Base-by-base conservation (phyloP, 2,113 vertebrate species). In the Dasyprocta punctata region DNA sequence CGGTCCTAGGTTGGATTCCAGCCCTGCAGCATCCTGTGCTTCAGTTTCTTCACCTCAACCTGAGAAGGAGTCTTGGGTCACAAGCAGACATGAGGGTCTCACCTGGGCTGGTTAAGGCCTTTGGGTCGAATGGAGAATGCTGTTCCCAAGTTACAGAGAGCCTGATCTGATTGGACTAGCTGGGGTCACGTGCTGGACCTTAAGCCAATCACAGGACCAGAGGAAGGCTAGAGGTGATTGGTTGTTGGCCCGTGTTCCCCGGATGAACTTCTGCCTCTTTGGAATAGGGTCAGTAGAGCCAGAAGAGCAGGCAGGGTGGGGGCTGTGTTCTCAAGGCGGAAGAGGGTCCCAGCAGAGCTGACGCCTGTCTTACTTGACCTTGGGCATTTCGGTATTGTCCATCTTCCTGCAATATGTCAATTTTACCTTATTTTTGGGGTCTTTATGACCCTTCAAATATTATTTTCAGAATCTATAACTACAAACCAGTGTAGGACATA, bases 11-110 rank as follows among this genome's bases (percentile, higher is more conserved):
- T 44, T 87, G n/a, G n/a, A n/a, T n/a, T n/a, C n/a, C n/a, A n/a
- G n/a, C n/a, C n/a, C n/a, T n/a, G n/a, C n/a, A n/a, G n/a, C n/a
- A n/a, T n/a, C n/a, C n/a, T n/a, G n/a, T n/a, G n/a, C n/a, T n/a
- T n/a, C n/a, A n/a, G n/a, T n/a, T n/a, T 56, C 54, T 47, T 12
- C 67, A 13, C 8, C 20, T 30, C 65, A 38, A n/a, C 4, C 9
- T 0, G 22, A 75, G 44, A 7, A 47, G 24, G 1, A 5, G 16
- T 12, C 63, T 22, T 2, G 14, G 49, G 19, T 9, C 2, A 38
- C 6, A 22, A 3, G 19, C 3, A 1, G 0, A 4, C 19, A 41
- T 0, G 2, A 36, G 52, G 17, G 14, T 41, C 7, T 56, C 28
- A 22, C 16, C 2, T 4, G 19, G 19, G 12, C 22, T 33, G 6